Evolutionary conservation across 1,140 invertebrate genomes (phyloP).

Genomic region (Spodoptera frugiperda): DNA sequence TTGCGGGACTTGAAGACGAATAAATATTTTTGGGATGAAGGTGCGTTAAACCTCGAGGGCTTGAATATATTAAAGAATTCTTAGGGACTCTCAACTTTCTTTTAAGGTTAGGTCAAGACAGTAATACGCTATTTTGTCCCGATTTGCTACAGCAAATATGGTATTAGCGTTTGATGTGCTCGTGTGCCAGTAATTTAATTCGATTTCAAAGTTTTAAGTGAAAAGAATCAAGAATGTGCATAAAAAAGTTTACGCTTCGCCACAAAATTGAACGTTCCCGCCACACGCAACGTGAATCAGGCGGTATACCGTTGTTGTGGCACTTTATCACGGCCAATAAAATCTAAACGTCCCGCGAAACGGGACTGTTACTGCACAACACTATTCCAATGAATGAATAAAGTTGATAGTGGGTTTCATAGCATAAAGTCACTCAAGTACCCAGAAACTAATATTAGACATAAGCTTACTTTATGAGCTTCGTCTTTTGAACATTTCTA

Average conservation of each 20-base stretch:
- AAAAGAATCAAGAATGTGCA: background rate
- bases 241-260: conserved; percentile 3
- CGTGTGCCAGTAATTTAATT: too few relatives aligned
- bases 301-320: conserved; percentile 7
- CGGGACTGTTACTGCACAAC: background rate
- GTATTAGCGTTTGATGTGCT: too few relatives aligned
- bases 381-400: conserved; percentile 17
- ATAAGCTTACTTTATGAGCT: conserved; percentile 12
- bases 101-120: too few relatives aligned
- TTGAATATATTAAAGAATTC: background rate
- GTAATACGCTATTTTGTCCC: too few relatives aligned
- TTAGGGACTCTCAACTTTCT: too few relatives aligned
- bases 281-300: background rate
- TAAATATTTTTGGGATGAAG: background rate
- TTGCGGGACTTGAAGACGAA: background rate
- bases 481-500: conserved; percentile 17
- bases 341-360: background rate
- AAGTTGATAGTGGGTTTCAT: conserved; percentile 12
- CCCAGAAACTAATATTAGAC: conserved; percentile 21
- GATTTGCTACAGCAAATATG: too few relatives aligned
- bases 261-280: conserved; percentile 5
- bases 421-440: conserved; percentile 11
- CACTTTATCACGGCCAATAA: background rate
- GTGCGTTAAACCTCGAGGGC: background rate
- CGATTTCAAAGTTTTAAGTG: background rate